These are phyloP conservation scores for Dendroctonus ponderosae DNA, from an alignment of 1,140 invertebrate species.

Conservation along the genomic window DNA sequence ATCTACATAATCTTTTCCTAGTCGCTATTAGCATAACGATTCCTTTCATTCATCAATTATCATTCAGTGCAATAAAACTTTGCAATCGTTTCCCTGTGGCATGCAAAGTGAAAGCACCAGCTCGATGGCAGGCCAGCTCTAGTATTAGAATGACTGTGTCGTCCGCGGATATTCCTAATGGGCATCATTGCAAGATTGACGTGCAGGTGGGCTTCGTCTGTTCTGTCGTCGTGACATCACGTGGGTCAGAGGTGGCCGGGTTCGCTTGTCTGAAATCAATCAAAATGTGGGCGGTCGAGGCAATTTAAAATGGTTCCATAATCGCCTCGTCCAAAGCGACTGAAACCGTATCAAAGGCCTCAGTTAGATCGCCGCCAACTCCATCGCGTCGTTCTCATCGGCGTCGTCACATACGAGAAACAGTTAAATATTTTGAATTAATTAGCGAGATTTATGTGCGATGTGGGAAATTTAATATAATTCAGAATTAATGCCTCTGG, in stretches of 20 bases:
- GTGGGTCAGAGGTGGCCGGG: slow-evolving; percentile 19
- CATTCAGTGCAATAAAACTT: background rate
- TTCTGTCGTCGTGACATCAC: slow-evolving; percentile 22
- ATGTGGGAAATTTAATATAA: slow-evolving; percentile 4
- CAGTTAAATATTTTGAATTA: slow-evolving; percentile 1
- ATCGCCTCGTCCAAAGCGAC: too few species aligned
- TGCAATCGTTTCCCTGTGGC: background rate
- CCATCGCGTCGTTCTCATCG: too few species aligned
- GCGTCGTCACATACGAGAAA: too few species aligned
- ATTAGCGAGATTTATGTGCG: slow-evolving; percentile 4
- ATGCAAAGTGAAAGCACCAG: background rate
- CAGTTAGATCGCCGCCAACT: too few species aligned
- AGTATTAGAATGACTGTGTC: slow-evolving; percentile 12
- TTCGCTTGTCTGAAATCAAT: slow-evolving; percentile 24
- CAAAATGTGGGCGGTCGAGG: slow-evolving; percentile 7
- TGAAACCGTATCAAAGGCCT: too few species aligned
- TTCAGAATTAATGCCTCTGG: slow-evolving; percentile 1
- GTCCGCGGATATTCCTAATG: slow-evolving; percentile 15
- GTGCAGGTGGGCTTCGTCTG: slow-evolving; percentile 21
- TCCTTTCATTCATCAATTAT: background rate
- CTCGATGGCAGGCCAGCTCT: slow-evolving; percentile 8
- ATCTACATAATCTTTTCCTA: background rate
- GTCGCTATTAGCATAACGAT: background rate
- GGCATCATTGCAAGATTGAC: slow-evolving; percentile 25
- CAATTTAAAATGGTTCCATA: too few species aligned